Conservation (phyloP, 2,113 vertebrate species). For the Spermophilus dauricus region DNA sequence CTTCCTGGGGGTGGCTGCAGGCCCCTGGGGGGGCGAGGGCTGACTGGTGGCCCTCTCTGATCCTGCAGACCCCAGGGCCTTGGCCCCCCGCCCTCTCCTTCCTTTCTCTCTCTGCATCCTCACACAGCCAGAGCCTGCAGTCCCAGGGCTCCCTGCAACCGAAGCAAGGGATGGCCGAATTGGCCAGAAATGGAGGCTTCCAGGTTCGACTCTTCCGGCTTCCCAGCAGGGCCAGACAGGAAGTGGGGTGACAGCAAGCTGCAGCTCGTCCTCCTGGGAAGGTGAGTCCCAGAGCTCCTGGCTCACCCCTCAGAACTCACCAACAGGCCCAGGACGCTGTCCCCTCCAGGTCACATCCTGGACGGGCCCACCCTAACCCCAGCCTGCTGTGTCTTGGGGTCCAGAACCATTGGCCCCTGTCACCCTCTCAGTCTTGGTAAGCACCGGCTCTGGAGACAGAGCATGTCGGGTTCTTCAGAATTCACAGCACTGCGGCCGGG, state of each 20-base stretch:
- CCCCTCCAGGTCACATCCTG: background rate
- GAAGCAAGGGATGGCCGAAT: background rate
- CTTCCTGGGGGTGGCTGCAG: background rate
- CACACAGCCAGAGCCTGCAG: background rate
- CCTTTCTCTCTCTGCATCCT: background rate
- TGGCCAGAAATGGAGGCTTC: background rate
- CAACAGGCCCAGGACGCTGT: background rate
- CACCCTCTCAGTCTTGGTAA: background rate
- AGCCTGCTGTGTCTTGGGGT: background rate
- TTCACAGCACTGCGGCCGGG: fast-evolving
- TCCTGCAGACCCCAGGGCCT: background rate
- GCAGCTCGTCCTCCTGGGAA: fast-evolving
- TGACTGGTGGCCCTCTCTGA: background rate
- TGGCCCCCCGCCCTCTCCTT: fast-evolving
- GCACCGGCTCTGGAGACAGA: background rate
- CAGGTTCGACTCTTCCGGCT: no score
- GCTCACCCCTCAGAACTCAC: background rate
- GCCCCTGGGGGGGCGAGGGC: background rate
- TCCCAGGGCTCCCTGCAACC: background rate
- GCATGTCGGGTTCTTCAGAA: background rate
- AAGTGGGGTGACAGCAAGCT: fast-evolving
- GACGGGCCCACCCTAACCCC: background rate
- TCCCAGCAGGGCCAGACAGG: background rate
- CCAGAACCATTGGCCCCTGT: background rate
- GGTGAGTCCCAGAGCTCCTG: background rate